These are phyloP conservation scores for Diogma glabrata DNA, from an alignment of 2,888 invertebrate genomes.

Conservation along the genomic window DNA sequence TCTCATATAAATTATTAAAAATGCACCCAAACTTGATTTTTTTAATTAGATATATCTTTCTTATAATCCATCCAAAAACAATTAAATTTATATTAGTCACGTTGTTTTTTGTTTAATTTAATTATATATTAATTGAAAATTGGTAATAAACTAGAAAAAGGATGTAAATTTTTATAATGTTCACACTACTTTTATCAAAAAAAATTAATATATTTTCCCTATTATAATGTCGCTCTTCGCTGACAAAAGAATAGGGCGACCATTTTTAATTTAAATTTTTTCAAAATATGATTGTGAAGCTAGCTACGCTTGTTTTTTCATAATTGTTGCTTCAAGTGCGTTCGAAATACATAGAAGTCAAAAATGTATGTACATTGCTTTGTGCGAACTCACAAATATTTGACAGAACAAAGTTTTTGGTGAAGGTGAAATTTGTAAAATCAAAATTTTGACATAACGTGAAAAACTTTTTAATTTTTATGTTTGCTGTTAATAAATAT, in stretches of 20 bases:
- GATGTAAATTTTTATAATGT: too few relatives aligned
- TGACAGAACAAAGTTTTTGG: too few relatives aligned
- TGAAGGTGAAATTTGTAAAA: too few relatives aligned
- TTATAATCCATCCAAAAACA: slow-evolving; percentile 3
- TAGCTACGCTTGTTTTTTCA: background rate
- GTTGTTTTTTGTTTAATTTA: background rate
- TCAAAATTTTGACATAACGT: too few relatives aligned
- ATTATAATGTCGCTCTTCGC: slow-evolving; percentile 3
- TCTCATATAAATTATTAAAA: slow-evolving; percentile 2
- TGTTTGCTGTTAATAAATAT: too few relatives aligned
- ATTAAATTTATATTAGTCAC: slow-evolving; percentile 2
- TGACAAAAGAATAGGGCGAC: slow-evolving; percentile 7
- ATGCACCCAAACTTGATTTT: slow-evolving; percentile 7
- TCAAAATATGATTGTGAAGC: slow-evolving; percentile 6
- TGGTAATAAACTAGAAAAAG: background rate
- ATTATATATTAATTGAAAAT: background rate
- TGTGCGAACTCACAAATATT: too few relatives aligned
- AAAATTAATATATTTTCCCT: slow-evolving; percentile 3
- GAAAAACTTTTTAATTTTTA: too few relatives aligned
- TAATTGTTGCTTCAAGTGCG: too few relatives aligned
- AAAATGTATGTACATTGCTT: too few relatives aligned
- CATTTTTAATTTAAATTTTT: slow-evolving; percentile 8
- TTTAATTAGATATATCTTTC: too few relatives aligned
- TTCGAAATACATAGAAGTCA: too few relatives aligned
- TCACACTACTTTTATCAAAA: too few relatives aligned